phyloP scores from a whole-genome alignment of 2,797 vertebrate genomes.

The Rachycentron canadum region DNA sequence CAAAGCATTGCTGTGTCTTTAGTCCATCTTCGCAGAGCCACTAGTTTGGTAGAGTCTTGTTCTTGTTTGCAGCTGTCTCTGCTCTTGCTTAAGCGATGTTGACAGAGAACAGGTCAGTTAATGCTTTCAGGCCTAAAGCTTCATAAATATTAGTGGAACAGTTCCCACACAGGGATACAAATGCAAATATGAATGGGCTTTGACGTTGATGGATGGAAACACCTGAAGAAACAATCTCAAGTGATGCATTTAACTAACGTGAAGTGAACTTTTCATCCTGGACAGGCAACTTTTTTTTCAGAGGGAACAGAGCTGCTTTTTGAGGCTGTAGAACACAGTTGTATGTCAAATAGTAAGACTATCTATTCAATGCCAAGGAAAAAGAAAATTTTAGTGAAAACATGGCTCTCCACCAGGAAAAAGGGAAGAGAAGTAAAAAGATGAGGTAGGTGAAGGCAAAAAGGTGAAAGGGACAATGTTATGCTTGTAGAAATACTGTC shows the following conservation, averaged over 20 bases:
- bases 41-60: background rate
- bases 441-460: slow-evolving; percentile 29
- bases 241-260: background rate
- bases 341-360: background rate
- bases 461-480: slow-evolving; percentile 45
- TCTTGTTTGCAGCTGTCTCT: background rate
- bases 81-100: background rate
- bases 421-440: background rate
- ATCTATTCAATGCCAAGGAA: slow-evolving; percentile 6
- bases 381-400: slow-evolving; percentile 18
- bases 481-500: slow-evolving; percentile 47
- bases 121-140: background rate
- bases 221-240: background rate
- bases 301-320: background rate
- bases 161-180: background rate
- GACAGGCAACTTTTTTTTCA: background rate
- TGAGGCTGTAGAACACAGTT: background rate
- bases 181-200: slow-evolving; percentile 9
- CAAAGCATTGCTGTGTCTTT: background rate
- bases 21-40: background rate
- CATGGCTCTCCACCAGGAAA: background rate
- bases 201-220: slow-evolving; percentile 23
- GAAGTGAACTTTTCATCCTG: background rate
- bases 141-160: slow-evolving; percentile 20
- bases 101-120: slow-evolving; percentile 9